Base-by-base conservation (phyloP, 2,888 invertebrate genomes). In the Pammene aurita region DNA sequence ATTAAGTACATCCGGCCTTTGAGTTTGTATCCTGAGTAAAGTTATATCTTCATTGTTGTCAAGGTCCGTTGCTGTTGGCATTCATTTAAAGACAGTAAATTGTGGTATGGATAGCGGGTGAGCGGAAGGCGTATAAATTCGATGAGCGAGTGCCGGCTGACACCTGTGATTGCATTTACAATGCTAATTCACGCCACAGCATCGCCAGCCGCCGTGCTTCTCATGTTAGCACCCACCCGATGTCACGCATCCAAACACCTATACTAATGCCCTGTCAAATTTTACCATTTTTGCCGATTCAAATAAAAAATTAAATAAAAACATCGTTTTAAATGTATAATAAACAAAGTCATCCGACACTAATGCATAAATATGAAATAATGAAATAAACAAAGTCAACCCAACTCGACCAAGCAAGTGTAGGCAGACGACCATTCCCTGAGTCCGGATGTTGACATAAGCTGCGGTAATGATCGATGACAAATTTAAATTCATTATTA, bases 161-260 rank as follows among this genome's bases (percentile, higher is more conserved):
- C 91, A 92, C 89, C 92, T 92, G 89, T 91, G 92, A 92, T 92
- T 92, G 90, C 92, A 92, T 92, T 91, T 91, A 92, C 92, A 92
- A 88, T 92, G 92, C 92, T 92, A 92, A 92, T 92, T 88, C 89
- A 80, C 84, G 83, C 83, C 83, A 85, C 86, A 88, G 87, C 86
- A 87, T 87, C 88, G 84, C 85, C 60, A 86, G 82, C 76, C 78
- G 77, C 78, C 78, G 70, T 77, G 79, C 78, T 79, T 79, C 80
- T 70, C 73, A 74, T 73, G 75, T 73, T 73, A 74, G 74, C 76
- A 73, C 63, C 58, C 70, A 71, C 48, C 63, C 63, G 44, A 46
- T 52, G 58, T 66, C 60, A 74, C 70, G 72, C 72, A 60, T 71
- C 68, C 67, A 64, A 70, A 72, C 72, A 70, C 71, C 38, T 58